Conservation (phyloP, 2,113 vertebrate species). For the Siniperca knerii region DNA sequence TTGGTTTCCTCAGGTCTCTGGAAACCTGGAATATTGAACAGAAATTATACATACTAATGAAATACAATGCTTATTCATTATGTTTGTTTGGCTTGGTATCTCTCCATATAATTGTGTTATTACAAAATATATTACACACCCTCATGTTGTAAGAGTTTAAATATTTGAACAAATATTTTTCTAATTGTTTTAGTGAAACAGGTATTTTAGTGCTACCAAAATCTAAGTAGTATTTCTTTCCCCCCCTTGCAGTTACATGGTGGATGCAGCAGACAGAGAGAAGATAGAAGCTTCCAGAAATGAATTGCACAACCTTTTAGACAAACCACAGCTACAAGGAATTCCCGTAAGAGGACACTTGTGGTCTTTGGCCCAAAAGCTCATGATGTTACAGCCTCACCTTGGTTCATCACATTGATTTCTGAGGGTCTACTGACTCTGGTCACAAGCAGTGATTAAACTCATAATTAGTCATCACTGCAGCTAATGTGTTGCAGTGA, state of each 20-base stretch:
- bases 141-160: neutral
- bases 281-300: constrained; percentile 99
- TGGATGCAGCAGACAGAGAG: constrained; percentile 97
- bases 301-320: constrained; percentile 98
- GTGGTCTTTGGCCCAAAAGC: constrained; percentile 2
- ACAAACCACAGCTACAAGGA: constrained; percentile 98
- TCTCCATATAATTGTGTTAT: neutral
- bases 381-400: neutral
- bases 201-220: neutral
- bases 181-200: neutral
- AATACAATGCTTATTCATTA: neutral
- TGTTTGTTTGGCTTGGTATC: neutral
- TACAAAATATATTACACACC: neutral
- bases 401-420: constrained; percentile 15
- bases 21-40: neutral
- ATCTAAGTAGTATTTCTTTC: neutral
- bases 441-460: constrained; percentile 9
- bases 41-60: neutral
- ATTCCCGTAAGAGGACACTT: constrained; percentile 89
- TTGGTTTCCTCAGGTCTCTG: neutral
- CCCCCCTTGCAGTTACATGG: constrained; percentile 92
- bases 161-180: neutral
- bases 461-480: constrained; percentile 12
- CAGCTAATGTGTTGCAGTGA: constrained; percentile 18
- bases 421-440: constrained; percentile 5